Evolutionary conservation across 2,113 vertebrate species (phyloP).

Genomic region (Alouatta palliata): DNA sequence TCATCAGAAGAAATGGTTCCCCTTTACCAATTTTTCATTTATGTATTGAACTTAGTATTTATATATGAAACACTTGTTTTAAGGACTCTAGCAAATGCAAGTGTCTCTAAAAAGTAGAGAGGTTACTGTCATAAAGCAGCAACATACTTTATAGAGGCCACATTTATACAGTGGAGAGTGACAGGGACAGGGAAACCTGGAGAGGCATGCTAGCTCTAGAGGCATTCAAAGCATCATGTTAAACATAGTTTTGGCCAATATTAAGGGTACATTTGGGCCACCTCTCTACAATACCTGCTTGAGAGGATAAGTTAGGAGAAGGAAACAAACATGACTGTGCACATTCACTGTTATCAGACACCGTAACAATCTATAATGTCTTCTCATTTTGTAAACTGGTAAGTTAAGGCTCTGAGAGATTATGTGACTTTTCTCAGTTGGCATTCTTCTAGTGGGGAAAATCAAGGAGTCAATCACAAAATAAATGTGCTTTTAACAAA

Average conservation of each 20-base stretch:
- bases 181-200: background rate
- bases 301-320: background rate
- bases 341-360: background rate
- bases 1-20: background rate
- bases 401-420: background rate
- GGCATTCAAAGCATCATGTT: background rate
- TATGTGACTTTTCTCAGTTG: background rate
- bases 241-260: background rate
- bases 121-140: background rate
- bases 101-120: background rate
- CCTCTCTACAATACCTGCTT: background rate
- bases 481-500: background rate
- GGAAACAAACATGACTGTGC: background rate
- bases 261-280: background rate
- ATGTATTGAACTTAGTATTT: constrained; percentile 9
- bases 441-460: rapidly evolving
- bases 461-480: background rate
- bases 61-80: background rate
- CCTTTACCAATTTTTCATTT: constrained; percentile 25
- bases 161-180: background rate
- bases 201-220: background rate
- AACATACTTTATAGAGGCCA: too few relatives aligned
- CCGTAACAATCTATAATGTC: background rate
- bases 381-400: background rate
- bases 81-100: background rate